Evolutionary conservation across 2,113 vertebrate genomes (phyloP).

Genomic region (Cricetomys ansorgei): DNA sequence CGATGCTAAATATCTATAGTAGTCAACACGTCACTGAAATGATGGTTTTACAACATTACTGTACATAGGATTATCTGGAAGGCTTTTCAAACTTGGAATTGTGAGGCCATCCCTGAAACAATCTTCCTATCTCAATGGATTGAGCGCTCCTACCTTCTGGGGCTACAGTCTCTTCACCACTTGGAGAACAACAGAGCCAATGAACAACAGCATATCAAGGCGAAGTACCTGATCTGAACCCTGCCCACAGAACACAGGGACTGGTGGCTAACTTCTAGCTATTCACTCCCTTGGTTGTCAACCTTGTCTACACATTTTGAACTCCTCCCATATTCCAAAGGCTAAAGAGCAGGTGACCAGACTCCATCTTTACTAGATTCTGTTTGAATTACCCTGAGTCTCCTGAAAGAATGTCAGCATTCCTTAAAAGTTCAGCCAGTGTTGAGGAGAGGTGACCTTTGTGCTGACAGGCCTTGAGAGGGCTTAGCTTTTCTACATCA

Average conservation of each 20-base stretch:
- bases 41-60: background rate
- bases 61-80: background rate
- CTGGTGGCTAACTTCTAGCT: background rate
- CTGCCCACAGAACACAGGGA: background rate
- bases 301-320: background rate
- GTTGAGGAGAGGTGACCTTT: conserved; percentile 25
- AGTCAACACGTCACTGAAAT: background rate
- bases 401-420: background rate
- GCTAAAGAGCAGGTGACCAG: background rate
- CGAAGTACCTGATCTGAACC: background rate
- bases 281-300: background rate
- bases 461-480: background rate
- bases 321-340: fast-evolving
- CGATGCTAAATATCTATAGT: background rate
- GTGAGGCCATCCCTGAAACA: background rate
- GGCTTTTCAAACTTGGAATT: background rate
- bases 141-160: background rate
- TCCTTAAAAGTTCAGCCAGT: background rate
- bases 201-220: background rate
- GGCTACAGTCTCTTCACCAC: background rate
- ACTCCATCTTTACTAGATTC: background rate
- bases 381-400: background rate
- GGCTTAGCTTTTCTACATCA: background rate
- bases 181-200: background rate
- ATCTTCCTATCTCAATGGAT: background rate